Evolutionary conservation across 2,113 vertebrate genomes (phyloP), one percentile per base, ranked within the genome.

Genomic region (Phylloscopus trochiloides): DNA sequence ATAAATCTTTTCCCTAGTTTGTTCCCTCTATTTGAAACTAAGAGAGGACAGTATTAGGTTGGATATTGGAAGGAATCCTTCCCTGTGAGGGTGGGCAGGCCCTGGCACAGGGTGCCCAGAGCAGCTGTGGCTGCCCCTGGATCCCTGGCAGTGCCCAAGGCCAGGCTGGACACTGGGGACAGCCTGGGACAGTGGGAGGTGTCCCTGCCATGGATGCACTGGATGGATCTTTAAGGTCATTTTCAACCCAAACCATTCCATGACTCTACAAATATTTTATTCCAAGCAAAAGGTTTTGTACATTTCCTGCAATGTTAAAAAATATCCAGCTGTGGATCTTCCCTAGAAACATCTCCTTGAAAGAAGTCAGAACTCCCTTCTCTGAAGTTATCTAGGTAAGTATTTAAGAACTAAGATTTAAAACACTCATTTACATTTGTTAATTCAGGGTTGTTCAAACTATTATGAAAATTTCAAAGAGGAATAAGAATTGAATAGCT

Each of bases 361-460:
- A 51, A n/a, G 29, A n/a, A 93, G 31, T 11, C 91, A 91, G 63
- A 67, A 28, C 65, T 85, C 51, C 10, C 50, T 75, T 32, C 70
- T 78, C 76, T 78, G 61, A 91, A 90, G 77, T 57, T 29, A 63
- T 17, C 86, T 38, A 71, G 65, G 80, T 75, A 45, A 68, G 80
- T 24, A 17, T 68, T 87, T 78, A 88, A 90, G 66, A 54, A 71
- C n/a, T 17, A 9, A 5, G 4, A 71, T 83, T 93, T 93, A 67
- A 90, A 79, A 36, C 36, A 32, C 82, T 80, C 51, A 96, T 91
- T 96, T 92, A 62, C 93, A 74, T 92, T 93, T 95, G 79, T 83
- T 95, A 96, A 94, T 94, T 94, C 90, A 74, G 86, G 74, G 82
- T 74, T 92, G 67, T 63, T 95, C 79, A 86, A 96, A 79, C 75